These are phyloP conservation scores for Spilosoma lubricipeda DNA, from an alignment of 2,888 invertebrate species.

Conservation along the genomic window DNA sequence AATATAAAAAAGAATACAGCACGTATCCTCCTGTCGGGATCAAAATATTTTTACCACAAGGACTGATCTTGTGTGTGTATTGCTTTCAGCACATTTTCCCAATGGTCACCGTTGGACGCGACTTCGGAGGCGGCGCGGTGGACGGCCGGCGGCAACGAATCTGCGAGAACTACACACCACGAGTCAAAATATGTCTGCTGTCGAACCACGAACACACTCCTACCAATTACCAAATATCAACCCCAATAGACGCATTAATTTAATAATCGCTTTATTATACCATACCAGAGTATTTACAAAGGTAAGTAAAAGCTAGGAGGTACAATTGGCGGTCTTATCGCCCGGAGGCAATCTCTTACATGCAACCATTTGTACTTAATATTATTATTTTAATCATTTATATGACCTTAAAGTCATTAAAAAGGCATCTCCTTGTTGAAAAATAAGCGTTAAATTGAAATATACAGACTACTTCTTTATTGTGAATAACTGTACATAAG, in stretches of 20 bases:
- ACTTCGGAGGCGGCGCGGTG: conserved; percentile 87
- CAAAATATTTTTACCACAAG: conserved; percentile 84
- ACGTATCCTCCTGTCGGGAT: conserved; percentile 77
- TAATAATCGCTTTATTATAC: no score
- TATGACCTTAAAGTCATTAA: background rate
- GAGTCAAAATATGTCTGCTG: conserved; percentile 78
- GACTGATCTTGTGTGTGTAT: conserved; percentile 84
- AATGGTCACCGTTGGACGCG: conserved; percentile 88
- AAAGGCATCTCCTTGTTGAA: no score
- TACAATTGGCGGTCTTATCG: no score
- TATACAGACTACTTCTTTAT: no score
- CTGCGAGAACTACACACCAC: conserved; percentile 86
- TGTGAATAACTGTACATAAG: background rate
- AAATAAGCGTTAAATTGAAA: background rate
- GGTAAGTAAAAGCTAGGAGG: no score
- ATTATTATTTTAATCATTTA: background rate
- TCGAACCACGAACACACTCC: conserved; percentile 25
- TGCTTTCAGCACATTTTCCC: conserved; percentile 88
- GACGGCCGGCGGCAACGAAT: conserved; percentile 77
- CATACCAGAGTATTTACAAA: background rate
- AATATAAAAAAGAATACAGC: conserved; percentile 81
- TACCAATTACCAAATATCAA: conserved; percentile 21
- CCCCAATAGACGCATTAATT: background rate
- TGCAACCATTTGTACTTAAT: no score
- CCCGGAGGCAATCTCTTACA: no score